Conservation (phyloP, 2,113 vertebrate species). For the Ictalurus furcatus region DNA sequence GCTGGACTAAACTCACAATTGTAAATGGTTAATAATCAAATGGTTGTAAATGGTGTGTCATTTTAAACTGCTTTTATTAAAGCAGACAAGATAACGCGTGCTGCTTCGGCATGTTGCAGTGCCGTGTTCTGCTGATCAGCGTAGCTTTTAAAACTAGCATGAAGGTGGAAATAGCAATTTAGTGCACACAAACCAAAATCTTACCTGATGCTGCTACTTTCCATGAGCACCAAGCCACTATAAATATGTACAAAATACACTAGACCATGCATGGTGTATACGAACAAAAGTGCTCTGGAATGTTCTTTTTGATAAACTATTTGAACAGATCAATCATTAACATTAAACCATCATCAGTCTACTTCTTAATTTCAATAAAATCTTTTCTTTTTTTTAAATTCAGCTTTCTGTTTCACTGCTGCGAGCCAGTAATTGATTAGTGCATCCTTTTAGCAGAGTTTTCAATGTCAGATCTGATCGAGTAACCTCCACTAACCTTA, state of each 20-base stretch:
- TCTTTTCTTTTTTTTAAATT: neutral
- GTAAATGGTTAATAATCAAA: neutral
- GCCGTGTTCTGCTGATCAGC: neutral
- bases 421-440: neutral
- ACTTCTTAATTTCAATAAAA: neutral
- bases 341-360: neutral
- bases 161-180: neutral
- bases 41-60: neutral
- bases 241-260: neutral
- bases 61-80: neutral
- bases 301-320: neutral
- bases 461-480: neutral
- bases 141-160: neutral
- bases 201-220: neutral
- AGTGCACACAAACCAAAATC: neutral
- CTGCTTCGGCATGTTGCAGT: neutral
- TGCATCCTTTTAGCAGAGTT: neutral
- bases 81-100: neutral
- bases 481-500: too few relatives aligned
- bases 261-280: neutral
- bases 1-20: neutral
- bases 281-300: neutral
- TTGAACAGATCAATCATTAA: neutral
- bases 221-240: neutral
- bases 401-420: neutral